phyloP scores from a whole-genome alignment of 2,888 invertebrate genomes.

The Eupithecia exiguata region DNA sequence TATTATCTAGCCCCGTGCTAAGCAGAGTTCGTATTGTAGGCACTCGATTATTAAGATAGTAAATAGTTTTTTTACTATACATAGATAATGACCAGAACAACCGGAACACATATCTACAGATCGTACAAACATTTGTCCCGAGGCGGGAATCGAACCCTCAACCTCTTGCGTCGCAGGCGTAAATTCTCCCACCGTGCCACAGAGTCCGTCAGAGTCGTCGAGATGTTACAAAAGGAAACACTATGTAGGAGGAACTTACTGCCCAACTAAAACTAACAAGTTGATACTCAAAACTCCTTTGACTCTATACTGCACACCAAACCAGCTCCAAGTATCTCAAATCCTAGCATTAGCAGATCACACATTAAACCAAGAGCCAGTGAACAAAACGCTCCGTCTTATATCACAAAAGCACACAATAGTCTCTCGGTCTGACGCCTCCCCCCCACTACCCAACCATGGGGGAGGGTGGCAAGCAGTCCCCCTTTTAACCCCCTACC shows the following conservation, averaged over 20 bases:
- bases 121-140: no score
- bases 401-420: conserved; percentile 71
- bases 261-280: not conserved
- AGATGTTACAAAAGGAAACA: not conserved
- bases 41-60: no score
- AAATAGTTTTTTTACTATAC: no score
- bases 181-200: no score
- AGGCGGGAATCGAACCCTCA: no score
- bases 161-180: no score
- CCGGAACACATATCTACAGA: no score
- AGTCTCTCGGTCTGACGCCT: conserved; percentile 58
- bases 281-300: not conserved
- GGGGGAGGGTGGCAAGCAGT: not conserved
- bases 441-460: conserved; percentile 36
- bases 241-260: not conserved
- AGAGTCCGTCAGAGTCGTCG: no score
- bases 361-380: conserved; percentile 57
- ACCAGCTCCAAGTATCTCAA: conserved; percentile 12
- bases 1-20: no score
- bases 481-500: conserved; percentile 36
- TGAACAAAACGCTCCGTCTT: conserved; percentile 73
- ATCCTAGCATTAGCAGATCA: conserved; percentile 34
- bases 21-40: no score
- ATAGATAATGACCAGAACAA: no score
- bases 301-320: not conserved